Base-by-base conservation (phyloP, 1,140 invertebrate genomes). In the Bathynomus jamesi region DNA sequence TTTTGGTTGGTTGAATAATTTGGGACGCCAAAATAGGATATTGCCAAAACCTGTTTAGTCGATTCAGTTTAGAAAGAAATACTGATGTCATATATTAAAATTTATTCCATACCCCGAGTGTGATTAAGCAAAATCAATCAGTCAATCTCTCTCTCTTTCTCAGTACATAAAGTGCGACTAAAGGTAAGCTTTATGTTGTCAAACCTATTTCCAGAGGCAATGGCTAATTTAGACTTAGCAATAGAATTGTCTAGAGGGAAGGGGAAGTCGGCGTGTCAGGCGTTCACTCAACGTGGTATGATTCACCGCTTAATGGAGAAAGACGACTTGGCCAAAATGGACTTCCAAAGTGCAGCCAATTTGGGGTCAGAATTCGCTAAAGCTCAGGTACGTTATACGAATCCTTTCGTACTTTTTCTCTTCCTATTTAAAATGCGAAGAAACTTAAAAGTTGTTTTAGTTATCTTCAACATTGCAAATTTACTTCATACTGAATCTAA, bases 361-460 rank as follows among this genome's bases (percentile, higher is more conserved):
- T 80, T 90, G 30, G 93, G 93, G 4, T 91, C 88, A 75, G 83
- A 84, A 25, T 95, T 94, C 83, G 92, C 92, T 27, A 93, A 91
- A 80, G 86, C 87, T 74, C 89, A 90, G 83, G 87, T 87, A 80
- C 67, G 28, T 61, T 13, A 31, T 8, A 21, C 24, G 61, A 82
- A 7, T 71, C 79, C 4, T 76, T 85, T 78, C 84, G 84, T 73
- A 78, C 83, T 79, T 5, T 82, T 81, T 76, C 80, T 80, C 67
- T 82, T n/a, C 13, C 21, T 21, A 64, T 8, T 76, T 71, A 30
- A 25, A 67, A 28, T 60, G 66, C n/a, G 62, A 46, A 46, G 40
- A 46, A 46, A 11, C 40, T 46, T 46, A n/a, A 46, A 46, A 46
- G n/a, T 11, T 46, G 40, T n/a, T 27, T 64, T 64, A 8, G 4